Evolutionary conservation across 1,140 invertebrate genomes (phyloP).

Genomic region (Drosophila malerkotliana): DNA sequence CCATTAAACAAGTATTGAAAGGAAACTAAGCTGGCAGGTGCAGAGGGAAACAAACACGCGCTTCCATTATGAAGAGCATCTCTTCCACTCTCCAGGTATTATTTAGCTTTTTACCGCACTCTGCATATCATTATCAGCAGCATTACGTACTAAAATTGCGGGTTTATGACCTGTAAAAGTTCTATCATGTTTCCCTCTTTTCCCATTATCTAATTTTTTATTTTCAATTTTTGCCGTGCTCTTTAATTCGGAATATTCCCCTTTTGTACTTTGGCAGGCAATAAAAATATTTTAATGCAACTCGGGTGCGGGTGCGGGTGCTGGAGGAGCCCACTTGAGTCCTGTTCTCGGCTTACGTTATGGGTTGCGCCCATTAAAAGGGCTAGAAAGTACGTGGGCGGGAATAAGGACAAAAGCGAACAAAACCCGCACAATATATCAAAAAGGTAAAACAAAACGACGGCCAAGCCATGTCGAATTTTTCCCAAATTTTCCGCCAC

Average conservation of each 20-base stretch:
- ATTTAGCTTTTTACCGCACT: neutral
- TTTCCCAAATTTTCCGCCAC: conserved; percentile 38
- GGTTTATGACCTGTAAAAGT: conserved; percentile 66
- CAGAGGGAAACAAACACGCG: neutral
- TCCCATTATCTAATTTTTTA: conserved; percentile 68
- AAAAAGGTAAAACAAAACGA: conserved; percentile 51
- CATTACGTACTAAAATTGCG: conserved; percentile 21
- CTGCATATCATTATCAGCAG: conserved; percentile 28
- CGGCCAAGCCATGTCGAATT: conserved; percentile 52
- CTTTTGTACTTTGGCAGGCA: conserved; percentile 46
- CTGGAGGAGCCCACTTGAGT: conserved; percentile 17
- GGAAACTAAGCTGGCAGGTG: neutral
- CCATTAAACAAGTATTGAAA: neutral
- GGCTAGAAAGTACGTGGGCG: conserved; percentile 49
- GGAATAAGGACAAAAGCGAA: conserved; percentile 7
- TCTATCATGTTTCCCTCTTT: conserved; percentile 33
- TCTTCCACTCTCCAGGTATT: neutral
- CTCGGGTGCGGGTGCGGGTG: too few species aligned
- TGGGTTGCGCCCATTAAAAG: conserved; percentile 60
- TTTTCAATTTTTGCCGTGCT: conserved; percentile 68
- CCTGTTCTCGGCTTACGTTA: conserved; percentile 14
- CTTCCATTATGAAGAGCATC: neutral
- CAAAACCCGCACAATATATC: conserved; percentile 36
- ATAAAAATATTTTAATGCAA: conserved; percentile 82
- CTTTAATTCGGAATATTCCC: conserved; percentile 54